phyloP scores from a whole-genome alignment of 1,140 invertebrate genomes.

The Leguminivora glycinivorella region DNA sequence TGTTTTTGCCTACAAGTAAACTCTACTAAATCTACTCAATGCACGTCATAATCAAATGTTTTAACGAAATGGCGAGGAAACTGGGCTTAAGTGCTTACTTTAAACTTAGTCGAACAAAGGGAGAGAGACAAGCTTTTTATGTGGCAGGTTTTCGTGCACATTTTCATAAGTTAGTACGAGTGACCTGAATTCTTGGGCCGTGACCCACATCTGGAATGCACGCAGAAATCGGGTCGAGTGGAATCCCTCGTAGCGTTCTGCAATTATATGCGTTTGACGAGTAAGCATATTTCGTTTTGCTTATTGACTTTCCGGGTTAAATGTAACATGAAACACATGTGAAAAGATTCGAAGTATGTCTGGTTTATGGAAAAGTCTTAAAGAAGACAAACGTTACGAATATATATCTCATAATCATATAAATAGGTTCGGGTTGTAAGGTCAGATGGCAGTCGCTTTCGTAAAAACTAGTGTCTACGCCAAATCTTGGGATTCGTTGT shows the following conservation, averaged over 20 bases:
- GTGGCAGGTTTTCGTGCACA: neutral
- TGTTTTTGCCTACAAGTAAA: no score
- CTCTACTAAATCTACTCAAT: neutral
- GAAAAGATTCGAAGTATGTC: neutral
- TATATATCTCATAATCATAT: no score
- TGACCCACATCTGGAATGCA: slow-evolving; percentile 24
- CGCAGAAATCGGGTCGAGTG: slow-evolving; percentile 22
- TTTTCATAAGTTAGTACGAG: slow-evolving; percentile 20
- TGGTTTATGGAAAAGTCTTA: neutral
- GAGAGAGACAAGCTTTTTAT: neutral
- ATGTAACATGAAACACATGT: neutral
- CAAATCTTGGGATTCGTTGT: no score
- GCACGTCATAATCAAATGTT: neutral
- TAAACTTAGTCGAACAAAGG: slow-evolving; percentile 4
- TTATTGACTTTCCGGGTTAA: neutral
- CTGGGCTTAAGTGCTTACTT: neutral
- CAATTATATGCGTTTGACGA: slow-evolving; percentile 3
- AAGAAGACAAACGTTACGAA: neutral
- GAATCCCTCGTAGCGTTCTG: neutral
- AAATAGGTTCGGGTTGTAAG: no score
- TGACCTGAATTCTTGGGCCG: slow-evolving; percentile 16
- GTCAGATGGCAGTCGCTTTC: no score
- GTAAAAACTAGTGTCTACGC: no score
- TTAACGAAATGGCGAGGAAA: neutral
- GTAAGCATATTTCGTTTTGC: neutral